Base-by-base conservation (phyloP, 2,113 vertebrate species). In the Ophthalmolycus amberensis region DNA sequence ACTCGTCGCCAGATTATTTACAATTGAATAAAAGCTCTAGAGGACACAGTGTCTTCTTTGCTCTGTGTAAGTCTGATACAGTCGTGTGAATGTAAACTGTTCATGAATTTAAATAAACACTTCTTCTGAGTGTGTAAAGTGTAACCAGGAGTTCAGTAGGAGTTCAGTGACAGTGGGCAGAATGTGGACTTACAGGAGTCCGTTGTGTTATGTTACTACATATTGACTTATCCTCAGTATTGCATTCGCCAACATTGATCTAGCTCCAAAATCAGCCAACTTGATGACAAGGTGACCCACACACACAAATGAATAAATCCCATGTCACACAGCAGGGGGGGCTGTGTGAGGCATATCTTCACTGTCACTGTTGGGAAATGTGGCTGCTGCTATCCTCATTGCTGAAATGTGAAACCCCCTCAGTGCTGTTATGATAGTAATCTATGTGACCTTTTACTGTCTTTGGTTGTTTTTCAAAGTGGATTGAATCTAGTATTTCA, bases 331-430 rank as follows among this genome's bases (percentile, higher is more conserved):
- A 11, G 18, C 15, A 46, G 40, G 40, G n/a, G n/a, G 1, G 6
- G 22, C 1, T 32, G n/a, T 52, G 3, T 52, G 48, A 40, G 22
- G 27, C 8, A 66, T 0, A 12, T 54, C 18, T n/a, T 77, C 18
- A 32, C 18, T 71, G 16, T 77, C 69, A 68, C 29, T 84, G 60
- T 60, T 71, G 59, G 80, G 71, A 88, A 87, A 77, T 72, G 27
- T 27, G 34, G 60, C n/a, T 32, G 29, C 40, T 2, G 4, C 46
- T 7, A 72, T 48, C 56, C 38, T 18, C 50, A 16, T 66, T 62
- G 20, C 48, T 83, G 15, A 80, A 74, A 82, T n/a, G 15, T 38
- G 4, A 62, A 52, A 32, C 71, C 62, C n/a, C 68, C n/a, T 32
- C 37, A 0, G 77, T 25, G 56, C 16, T 46, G 44, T 27, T 27